Base-by-base conservation (phyloP, 2,888 invertebrate species). In the Myopa tessellatipennis region DNA sequence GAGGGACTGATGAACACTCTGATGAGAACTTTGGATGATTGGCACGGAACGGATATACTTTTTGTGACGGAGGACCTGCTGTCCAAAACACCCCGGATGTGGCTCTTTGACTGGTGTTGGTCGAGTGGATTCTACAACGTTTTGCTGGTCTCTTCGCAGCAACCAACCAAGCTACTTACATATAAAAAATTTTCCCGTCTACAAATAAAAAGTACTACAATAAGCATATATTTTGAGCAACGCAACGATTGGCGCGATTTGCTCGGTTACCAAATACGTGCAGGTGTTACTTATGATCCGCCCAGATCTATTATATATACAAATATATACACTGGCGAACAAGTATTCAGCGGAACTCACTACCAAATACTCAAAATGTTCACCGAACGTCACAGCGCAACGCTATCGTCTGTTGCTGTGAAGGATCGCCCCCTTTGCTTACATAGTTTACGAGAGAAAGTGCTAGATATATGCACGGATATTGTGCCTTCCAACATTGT, bases 261-360 rank as follows among this genome's bases (percentile, higher is more conserved):
- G 8, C 70, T 74, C 10, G 74, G 79, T 2, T 77, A 77, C 70
- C 36, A 38, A 1, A 26, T 79, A 16, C 73, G 71, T 26, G 45
- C 45, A n/a, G 71, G 65, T 63, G 63, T 71, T 50, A 69, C 55
- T 8, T 65, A 77, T 70, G 63, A 79, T 63, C 79, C 79, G 16
- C 77, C 79, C 0, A 55, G 74, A 38, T 10, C 78, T 7, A 58
- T 76, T 34, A 65, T 78, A 4, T 78, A 78, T n/a, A 50, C 52
- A 14, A 67, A 78, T 18, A 8, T 12, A 1, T 16, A 65, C 4
- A n/a, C 26, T 16, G 34, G 16, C 0, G 65, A 76, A 34, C n/a
- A 73, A 6, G 18, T 50, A 3, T 79, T 38, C 14, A 50, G 40
- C 55, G 79, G 79, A 38, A 12, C 18, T 10, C 50, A 10, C 4